Evolutionary conservation across 1,140 invertebrate genomes (phyloP).

Genomic region (Apolygus lucorum): DNA sequence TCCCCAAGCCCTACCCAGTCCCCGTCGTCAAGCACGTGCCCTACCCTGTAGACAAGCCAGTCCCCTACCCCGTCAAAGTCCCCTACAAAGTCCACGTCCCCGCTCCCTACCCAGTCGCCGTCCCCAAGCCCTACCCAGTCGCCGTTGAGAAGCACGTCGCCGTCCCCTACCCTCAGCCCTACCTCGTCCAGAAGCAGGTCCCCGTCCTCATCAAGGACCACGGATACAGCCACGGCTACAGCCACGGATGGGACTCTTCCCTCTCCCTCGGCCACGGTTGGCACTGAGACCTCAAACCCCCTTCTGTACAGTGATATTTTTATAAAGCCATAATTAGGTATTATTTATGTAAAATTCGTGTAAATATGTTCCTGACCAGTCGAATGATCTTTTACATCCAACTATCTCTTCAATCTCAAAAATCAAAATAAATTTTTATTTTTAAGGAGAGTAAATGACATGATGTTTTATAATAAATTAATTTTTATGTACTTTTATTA

Average conservation of each 20-base stretch:
- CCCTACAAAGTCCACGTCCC: conserved; percentile 40
- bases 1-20: conserved; percentile 45
- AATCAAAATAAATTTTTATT: no score
- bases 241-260: neutral
- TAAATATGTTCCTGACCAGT: no score
- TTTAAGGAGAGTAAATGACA: no score
- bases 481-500: no score
- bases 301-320: no score
- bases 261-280: conserved; percentile 6
- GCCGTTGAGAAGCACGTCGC: conserved; percentile 51
- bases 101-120: conserved; percentile 29
- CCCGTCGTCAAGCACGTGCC: conserved; percentile 49
- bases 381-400: no score
- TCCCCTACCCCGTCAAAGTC: conserved; percentile 38
- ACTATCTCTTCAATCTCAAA: no score
- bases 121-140: conserved; percentile 36
- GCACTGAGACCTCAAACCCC: no score
- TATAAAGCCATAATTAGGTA: no score
- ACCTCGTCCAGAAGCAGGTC: conserved; percentile 31
- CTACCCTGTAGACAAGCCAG: conserved; percentile 48
- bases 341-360: no score
- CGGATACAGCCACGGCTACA: conserved; percentile 3
- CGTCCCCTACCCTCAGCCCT: conserved; percentile 38
- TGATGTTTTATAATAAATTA: no score
- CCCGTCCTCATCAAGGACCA: conserved; percentile 26